Percentiles rank a stretch among this genome's conserved stretches.
These are phyloP conservation scores for Sebastes kiyomatsui DNA, from an alignment of 2,797 vertebrate genomes.

Conservation along the genomic window DNA sequence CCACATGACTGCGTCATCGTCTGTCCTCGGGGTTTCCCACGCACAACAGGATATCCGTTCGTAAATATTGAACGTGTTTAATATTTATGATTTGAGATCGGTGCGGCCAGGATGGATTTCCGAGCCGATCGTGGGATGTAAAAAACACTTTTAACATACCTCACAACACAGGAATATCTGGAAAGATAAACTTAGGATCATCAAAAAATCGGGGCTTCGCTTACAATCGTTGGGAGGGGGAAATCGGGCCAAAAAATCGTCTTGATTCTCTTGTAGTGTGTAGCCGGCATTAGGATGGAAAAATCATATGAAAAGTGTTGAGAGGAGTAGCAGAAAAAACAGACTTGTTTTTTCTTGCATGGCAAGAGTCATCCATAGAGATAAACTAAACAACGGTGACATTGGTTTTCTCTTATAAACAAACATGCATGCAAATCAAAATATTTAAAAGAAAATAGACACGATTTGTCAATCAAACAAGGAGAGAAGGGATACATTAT, in stretches of 20 bases:
- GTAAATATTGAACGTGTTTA: not conserved
- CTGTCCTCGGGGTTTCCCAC: too few relatives aligned
- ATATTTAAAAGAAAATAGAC: not conserved
- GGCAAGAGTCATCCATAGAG: not conserved
- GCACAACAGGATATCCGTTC: too few relatives aligned
- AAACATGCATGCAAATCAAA: not conserved
- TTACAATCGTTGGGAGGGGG: too few relatives aligned
- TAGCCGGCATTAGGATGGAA: not conserved
- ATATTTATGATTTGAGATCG: not conserved
- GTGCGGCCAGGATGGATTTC: not conserved
- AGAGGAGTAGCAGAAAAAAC: not conserved
- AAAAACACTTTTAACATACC: too few relatives aligned
- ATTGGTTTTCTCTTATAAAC: not conserved
- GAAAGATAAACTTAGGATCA: not conserved
- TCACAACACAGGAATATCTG: too few relatives aligned
- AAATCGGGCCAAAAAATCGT: too few relatives aligned
- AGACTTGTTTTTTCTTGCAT: not conserved
- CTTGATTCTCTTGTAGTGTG: not conserved
- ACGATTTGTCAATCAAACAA: not conserved
- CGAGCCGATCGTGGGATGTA: too few relatives aligned
- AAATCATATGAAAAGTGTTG: not conserved
- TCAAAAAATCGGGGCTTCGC: too few relatives aligned
- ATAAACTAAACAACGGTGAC: not conserved
- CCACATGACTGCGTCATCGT: too few relatives aligned
- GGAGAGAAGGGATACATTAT: not conserved